Conservation (phyloP, 1,140 invertebrate species). For the Cecropterus lyciades region DNA sequence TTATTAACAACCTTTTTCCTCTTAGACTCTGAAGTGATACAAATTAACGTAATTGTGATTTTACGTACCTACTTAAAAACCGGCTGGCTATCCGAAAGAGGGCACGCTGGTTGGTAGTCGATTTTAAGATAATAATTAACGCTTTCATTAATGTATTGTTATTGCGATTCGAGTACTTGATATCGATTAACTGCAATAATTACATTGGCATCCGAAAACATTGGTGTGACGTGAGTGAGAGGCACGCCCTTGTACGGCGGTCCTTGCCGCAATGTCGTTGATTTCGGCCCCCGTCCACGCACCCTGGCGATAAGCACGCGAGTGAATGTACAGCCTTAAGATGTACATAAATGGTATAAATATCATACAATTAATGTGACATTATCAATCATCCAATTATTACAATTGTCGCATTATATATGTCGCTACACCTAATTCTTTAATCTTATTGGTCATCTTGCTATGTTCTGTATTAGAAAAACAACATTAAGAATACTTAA, state of each 20-base stretch:
- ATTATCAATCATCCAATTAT: constrained; percentile 18
- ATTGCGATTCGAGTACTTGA: constrained; percentile 44
- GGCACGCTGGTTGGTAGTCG: constrained; percentile 33
- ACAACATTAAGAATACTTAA: too few relatives aligned
- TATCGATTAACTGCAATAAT: constrained; percentile 67
- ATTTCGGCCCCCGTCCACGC: constrained; percentile 60
- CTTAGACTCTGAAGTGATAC: too few relatives aligned
- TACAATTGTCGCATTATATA: constrained; percentile 13
- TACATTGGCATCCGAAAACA: constrained; percentile 70
- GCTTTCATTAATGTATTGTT: constrained; percentile 48
- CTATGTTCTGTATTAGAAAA: too few relatives aligned
- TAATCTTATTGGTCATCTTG: too few relatives aligned
- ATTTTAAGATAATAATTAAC: constrained; percentile 50
- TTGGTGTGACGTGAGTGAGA: constrained; percentile 72
- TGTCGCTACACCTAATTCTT: neutral
- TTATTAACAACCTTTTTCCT: neutral
- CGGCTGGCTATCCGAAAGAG: constrained; percentile 33
- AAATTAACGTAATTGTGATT: neutral
- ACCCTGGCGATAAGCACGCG: constrained; percentile 49
- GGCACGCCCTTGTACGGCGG: constrained; percentile 72
- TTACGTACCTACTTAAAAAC: constrained; percentile 14
- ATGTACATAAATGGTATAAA: constrained; percentile 31
- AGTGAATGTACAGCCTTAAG: constrained; percentile 64
- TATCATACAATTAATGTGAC: constrained; percentile 14
- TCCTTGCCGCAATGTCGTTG: constrained; percentile 69